Percentiles rank a stretch among this genome's conserved stretches.
phyloP scores from a whole-genome alignment of 2,797 vertebrate species.

The Zenarchopterus dispar region DNA sequence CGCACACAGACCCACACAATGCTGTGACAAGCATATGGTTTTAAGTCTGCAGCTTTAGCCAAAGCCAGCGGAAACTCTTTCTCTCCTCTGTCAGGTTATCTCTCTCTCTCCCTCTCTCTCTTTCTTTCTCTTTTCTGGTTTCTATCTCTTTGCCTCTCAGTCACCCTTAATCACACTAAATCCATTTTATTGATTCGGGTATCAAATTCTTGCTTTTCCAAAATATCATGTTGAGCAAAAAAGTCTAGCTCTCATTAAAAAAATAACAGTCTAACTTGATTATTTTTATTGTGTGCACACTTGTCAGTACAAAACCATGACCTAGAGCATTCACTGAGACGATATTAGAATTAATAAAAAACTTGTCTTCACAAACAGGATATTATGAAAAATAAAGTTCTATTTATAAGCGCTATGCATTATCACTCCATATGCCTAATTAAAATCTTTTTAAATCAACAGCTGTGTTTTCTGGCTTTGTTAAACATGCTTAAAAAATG shows the following conservation, averaged over 20 bases:
- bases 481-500: too few species aligned
- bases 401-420: not conserved
- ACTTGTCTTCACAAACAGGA: too few species aligned
- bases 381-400: not conserved
- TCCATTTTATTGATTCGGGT: conserved; percentile 25
- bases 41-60: conserved; percentile 65
- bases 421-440: conserved; percentile 7
- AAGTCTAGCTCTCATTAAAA: not conserved
- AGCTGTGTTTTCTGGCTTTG: too few species aligned
- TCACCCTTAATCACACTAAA: conserved; percentile 55
- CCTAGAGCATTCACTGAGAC: not conserved
- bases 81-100: conserved; percentile 40
- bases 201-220: conserved; percentile 36
- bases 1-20: conserved; percentile 57
- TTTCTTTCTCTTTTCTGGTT: conserved; percentile 13
- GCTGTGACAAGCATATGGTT: conserved; percentile 75
- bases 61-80: conserved; percentile 72
- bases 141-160: conserved; percentile 9
- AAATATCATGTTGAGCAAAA: conserved; percentile 28
- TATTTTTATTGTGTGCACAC: too few species aligned
- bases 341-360: not conserved
- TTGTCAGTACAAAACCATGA: not conserved
- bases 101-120: conserved; percentile 16
- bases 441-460: not conserved
- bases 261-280: not conserved